A percentile compares a stretch with the other conserved stretches of the same genome.
These are phyloP conservation scores for Chunga burmeisteri DNA, from an alignment of 2,113 vertebrate genomes.

Conservation along the genomic window DNA sequence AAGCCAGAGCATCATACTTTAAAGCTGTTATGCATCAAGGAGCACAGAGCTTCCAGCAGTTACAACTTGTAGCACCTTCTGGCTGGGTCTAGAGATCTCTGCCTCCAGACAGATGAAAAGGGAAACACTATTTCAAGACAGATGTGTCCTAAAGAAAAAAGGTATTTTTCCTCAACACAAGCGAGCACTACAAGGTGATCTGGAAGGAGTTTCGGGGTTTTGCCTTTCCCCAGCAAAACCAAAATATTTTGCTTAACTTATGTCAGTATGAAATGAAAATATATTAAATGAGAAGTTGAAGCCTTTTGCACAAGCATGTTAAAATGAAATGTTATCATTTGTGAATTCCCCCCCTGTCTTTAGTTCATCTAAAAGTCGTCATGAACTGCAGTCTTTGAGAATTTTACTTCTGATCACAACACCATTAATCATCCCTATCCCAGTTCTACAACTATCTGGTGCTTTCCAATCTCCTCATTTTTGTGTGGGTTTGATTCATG, in stretches of 20 bases:
- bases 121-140: background rate
- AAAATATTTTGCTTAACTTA: background rate
- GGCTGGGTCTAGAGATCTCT: background rate
- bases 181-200: background rate
- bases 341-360: background rate
- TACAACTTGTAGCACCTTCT: background rate
- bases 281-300: background rate
- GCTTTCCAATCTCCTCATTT: background rate
- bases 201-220: background rate
- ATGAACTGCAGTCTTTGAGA: background rate
- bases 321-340: background rate
- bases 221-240: background rate
- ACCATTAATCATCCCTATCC: background rate
- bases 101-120: background rate
- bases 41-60: background rate
- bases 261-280: background rate
- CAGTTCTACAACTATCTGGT: background rate
- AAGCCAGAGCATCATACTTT: background rate
- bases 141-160: background rate
- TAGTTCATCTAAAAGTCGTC: background rate
- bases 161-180: background rate
- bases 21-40: background rate
- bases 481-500: slow-evolving; percentile 4
- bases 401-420: background rate
- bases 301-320: background rate